Percentiles rank a stretch among this genome's conserved stretches.
Evolutionary conservation across 2,797 vertebrate species (phyloP).

Genomic region (Xerus rutilus): DNA sequence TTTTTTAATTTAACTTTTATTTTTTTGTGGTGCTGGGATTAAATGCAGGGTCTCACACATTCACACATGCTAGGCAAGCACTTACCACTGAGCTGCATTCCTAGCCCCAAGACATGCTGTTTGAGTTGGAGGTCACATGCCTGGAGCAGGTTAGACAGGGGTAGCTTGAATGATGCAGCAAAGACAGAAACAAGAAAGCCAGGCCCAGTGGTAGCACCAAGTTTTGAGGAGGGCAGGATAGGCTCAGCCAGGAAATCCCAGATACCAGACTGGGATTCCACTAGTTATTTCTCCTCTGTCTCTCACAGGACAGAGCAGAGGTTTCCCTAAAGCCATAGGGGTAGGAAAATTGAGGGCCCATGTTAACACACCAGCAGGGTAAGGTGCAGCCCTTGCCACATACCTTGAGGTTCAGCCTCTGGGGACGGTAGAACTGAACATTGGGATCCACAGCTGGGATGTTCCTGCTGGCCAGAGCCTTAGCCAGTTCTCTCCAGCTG

Average conservation of each 20-base stretch:
- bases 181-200: neutral
- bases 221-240: neutral
- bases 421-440: conserved; percentile 77
- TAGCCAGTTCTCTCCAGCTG: conserved; percentile 90
- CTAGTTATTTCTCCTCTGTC: neutral
- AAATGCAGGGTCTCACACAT: neutral
- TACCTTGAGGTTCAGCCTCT: conserved; percentile 82
- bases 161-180: neutral
- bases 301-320: neutral
- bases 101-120: neutral
- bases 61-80: neutral
- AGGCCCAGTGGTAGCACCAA: neutral
- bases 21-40: neutral
- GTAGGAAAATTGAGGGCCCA: neutral
- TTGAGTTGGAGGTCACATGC: neutral
- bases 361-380: rapidly evolving
- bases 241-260: neutral
- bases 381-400: neutral
- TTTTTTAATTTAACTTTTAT: too few species aligned
- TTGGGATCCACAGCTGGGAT: conserved; percentile 79
- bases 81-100: neutral
- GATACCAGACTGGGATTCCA: neutral
- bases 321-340: neutral
- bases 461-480: conserved; percentile 83
- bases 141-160: neutral